Evolutionary conservation across 2,797 vertebrate species (phyloP).

Genomic region (Argentina silus): DNA sequence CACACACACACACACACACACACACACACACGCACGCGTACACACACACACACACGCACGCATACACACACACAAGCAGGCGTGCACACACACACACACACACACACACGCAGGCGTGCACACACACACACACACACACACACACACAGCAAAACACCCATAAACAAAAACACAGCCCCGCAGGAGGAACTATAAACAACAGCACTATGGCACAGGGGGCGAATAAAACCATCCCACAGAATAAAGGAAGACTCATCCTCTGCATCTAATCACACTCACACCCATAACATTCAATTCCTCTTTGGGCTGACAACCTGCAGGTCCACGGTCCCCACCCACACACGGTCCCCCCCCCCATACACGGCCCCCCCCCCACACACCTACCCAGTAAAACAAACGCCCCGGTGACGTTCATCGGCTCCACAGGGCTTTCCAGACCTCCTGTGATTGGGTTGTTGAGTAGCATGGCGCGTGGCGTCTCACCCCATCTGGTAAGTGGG

Average conservation of each 20-base stretch:
- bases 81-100: conserved; percentile 5
- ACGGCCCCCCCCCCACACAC: background rate
- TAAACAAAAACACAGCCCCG: conserved; percentile 53
- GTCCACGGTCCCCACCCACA: background rate
- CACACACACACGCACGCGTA: conserved; percentile 7
- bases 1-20: conserved; percentile 38
- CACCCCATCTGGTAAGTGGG: conserved; percentile 20
- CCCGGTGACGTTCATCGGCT: conserved; percentile 18
- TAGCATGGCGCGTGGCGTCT: background rate
- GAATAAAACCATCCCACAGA: conserved; percentile 58
- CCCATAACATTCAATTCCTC: conserved; percentile 46
- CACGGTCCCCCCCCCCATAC: background rate
- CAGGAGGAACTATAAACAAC: conserved; percentile 55
- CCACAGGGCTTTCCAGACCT: conserved; percentile 16
- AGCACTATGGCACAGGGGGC: conserved; percentile 43
- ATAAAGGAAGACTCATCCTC: conserved; percentile 43
- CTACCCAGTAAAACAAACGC: background rate
- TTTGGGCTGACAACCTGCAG: conserved; percentile 41
- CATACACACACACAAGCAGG: conserved; percentile 55
- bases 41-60: conserved; percentile 26
- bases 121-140: conserved; percentile 27
- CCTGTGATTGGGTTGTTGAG: conserved; percentile 10
- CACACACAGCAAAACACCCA: conserved; percentile 36
- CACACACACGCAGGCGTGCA: conserved; percentile 30
- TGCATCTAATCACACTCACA: conserved; percentile 53